Evolutionary conservation across 2,888 invertebrate species (phyloP), one percentile per base, ranked within the genome.

Genomic region (Perizoma flavofasciatum): DNA sequence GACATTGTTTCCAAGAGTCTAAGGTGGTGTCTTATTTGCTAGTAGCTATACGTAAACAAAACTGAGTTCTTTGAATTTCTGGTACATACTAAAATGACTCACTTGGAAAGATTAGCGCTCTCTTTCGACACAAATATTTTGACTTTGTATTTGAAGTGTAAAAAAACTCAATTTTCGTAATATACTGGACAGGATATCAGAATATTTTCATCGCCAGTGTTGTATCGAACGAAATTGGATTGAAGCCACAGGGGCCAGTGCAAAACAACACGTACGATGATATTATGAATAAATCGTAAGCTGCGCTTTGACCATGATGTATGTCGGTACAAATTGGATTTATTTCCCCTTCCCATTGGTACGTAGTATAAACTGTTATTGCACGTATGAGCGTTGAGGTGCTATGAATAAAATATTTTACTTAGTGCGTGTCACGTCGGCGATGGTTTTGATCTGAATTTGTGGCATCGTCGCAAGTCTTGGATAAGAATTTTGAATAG

Each of bases 301-400:
- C 76, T 78, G 73, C 74, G 78, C 75, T 80, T 82, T 85, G 88
- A 85, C 86, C 89, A 86, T 87, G 89, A 90, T 88, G 83, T 86
- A 90, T 82, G 81, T 77, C 81, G 81, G 86, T 85, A 85, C 86
- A 89, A 89, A 90, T 90, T 89, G 86, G 89, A 89, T 90, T 88
- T 89, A 89, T 88, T 84, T 81, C 79, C 75, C 82, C 79, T 82
- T 82, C 39, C 78, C 80, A 85, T 85, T 84, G 84, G 82, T 78
- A 83, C 81, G 78, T 81, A 86, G 82, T 49, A 59, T 52, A 82
- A 85, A 88, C 84, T 86, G 85, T 87, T 56, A 61, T 52, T 61
- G 56, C 52, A 56, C 61, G 85, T 88, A 86, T 88, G 86, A 88
- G 86, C 84, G 85, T 88, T 89, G 87, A 86, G 83, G 81, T 56